Base-by-base conservation (phyloP, 2,113 vertebrate genomes). In the Cettia cetti region DNA sequence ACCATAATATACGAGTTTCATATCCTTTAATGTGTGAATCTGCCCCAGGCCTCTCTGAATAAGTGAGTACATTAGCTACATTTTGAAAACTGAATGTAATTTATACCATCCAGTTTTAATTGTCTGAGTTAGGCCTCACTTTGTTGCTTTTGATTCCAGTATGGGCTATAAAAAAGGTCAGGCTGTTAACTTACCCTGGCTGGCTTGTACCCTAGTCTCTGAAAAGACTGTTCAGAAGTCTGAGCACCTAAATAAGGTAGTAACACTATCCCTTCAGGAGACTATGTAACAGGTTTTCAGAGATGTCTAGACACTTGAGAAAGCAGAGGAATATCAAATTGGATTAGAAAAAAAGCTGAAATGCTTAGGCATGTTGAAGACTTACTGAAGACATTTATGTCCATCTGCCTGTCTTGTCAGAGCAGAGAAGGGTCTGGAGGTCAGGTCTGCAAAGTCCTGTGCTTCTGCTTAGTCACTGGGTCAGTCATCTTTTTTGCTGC, bases 271-370 rank as follows among this genome's bases (percentile, higher is more conserved):
- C 63, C 54, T 93, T 19, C 60, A 88, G 82, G 75, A 93, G 90
- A 72, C 61, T 40, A 74, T 72, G 82, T 80, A 96, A 79, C 85
- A 90, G 83, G 57, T 95, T 97, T 96, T 91, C 81, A 68, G 77
- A 84, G 47, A 57, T 82, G 76, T 97, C 89, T 94, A 95, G 93
- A 92, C 78, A 65, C 54, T 87, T 72, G 68, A 72, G 78, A 90
- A 96, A 92, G 88, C 71, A 93, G 81, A 87, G 52, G 87, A 95
- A 84, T 94, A 92, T 78, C 61, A 90, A 96, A 91, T 70, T 89
- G 83, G 56, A 92, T 84, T 85, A 37, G 53, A 86, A 75, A 50
- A 66, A 30, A 56, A 18, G 22, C 69, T 82, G 90, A 82, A 87
- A 82, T 61, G 28, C n/a, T 84, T 79, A 79, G 42, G 82, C 47